Base-by-base conservation (phyloP, 1,140 invertebrate genomes). In the Zaprionus inermis region DNA sequence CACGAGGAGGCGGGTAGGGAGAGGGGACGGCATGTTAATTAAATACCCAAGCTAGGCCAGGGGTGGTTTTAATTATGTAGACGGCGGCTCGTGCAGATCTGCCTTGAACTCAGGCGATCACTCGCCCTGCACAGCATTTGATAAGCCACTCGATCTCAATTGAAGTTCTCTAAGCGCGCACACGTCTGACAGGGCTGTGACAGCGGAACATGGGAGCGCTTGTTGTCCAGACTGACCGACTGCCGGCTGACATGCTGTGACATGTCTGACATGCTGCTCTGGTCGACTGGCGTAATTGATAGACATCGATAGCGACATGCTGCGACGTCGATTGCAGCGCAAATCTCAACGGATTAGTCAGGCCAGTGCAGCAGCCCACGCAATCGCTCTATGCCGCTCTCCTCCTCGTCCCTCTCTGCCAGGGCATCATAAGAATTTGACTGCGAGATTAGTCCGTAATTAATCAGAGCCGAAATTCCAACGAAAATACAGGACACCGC, bases 381-480 rank as follows among this genome's bases (percentile, higher is more conserved):
- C 81, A 69, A 14, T 16, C 16, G 6, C 16, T 11, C 2, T 12
- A 5, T 60, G 7, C 6, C 38, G 14, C 16, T 20, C 18, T 9
- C 18, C 18, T 5, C 0, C 10, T 6, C 9, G 16, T 22, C 18
- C 2, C 30, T 14, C n/a, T 24, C 9, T 44, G 20, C 12, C 10
- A 38, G 7, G 7, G 30, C 30, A 20, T 30, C 36, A 66, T 34
- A 84, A 77, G 38, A 69, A 51, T 72, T 76, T 72, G 79, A 88
- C 83, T 44, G 6, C 9, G n/a, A 44, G 2, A 78, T 89, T 88
- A 74, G 76, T 54, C 70, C 54, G 67, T 52, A 78, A 88, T 88
- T 89, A 88, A 88, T 88, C 83, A 88, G 41, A 20, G 28, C 20
- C 32, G 32, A 34, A 86, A 88, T 88, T 88, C 84, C 80, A 34